A percentile compares a stretch with the other conserved stretches of the same genome.
phyloP scores from a whole-genome alignment of 2,113 vertebrate genomes.

The Myotis yumanensis region DNA sequence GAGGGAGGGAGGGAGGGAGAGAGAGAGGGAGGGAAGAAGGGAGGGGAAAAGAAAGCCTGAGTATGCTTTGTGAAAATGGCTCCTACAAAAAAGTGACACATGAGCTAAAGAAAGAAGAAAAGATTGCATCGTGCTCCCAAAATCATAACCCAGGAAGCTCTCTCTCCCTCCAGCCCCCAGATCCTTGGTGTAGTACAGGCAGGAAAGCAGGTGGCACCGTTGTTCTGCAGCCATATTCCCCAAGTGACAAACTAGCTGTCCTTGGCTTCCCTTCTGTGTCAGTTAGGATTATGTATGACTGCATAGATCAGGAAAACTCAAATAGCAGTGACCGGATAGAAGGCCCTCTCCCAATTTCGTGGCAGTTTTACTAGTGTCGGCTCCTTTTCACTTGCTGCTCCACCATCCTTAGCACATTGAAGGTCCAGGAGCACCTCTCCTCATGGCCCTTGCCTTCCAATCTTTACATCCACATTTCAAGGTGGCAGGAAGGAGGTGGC shows the following conservation, averaged over 20 bases:
- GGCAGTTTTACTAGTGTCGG: neutral
- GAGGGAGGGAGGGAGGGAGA: neutral
- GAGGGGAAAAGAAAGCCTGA: neutral
- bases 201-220: neutral
- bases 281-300: neutral
- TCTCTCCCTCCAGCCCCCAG: neutral
- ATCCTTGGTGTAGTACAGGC: no score
- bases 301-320: neutral
- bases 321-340: neutral
- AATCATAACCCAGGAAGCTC: neutral
- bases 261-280: neutral
- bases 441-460: neutral
- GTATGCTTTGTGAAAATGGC: neutral
- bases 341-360: neutral
- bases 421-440: neutral
- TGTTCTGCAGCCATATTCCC: rapidly evolving
- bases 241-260: neutral
- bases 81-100: neutral
- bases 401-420: neutral
- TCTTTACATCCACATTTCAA: neutral
- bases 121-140: neutral
- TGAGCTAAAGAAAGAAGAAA: neutral
- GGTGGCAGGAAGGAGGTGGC: neutral
- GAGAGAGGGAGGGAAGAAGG: no score
- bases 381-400: neutral